Conservation (phyloP, 2,888 invertebrate species). For the Archips crataeganus region DNA sequence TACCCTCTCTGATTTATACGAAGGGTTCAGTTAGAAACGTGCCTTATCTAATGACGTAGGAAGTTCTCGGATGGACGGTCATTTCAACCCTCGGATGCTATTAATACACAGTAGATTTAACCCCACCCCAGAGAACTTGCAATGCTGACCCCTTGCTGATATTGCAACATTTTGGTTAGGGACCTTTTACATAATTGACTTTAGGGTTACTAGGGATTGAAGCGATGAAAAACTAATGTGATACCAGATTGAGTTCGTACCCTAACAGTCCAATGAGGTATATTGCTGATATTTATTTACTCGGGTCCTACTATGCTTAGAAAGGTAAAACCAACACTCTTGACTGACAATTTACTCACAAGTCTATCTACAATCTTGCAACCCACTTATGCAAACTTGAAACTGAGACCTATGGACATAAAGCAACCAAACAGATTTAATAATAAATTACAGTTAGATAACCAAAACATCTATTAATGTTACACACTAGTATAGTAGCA, state of each 20-base stretch:
- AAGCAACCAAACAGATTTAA: too few species aligned
- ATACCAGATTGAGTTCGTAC: neutral
- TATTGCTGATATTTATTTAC: too few species aligned
- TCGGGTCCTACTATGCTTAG: too few species aligned
- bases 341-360: too few species aligned
- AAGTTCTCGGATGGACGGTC: constrained; percentile 26
- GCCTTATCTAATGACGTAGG: constrained; percentile 34
- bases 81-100: constrained; percentile 32
- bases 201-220: neutral
- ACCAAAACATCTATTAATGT: too few species aligned
- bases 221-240: neutral
- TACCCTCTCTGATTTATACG: constrained; percentile 53
- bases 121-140: constrained; percentile 25
- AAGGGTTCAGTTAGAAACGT: constrained; percentile 45
- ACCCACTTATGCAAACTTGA: too few species aligned
- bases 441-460: too few species aligned
- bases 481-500: too few species aligned
- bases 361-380: too few species aligned
- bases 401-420: too few species aligned
- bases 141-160: constrained; percentile 24
- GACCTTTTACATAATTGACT: constrained; percentile 5
- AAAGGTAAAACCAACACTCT: too few species aligned
- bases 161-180: constrained; percentile 14
- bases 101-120: constrained; percentile 40
- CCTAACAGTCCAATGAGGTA: neutral